Evolutionary conservation across 2,888 invertebrate species (phyloP).

Genomic region (Branchellion lobata): DNA sequence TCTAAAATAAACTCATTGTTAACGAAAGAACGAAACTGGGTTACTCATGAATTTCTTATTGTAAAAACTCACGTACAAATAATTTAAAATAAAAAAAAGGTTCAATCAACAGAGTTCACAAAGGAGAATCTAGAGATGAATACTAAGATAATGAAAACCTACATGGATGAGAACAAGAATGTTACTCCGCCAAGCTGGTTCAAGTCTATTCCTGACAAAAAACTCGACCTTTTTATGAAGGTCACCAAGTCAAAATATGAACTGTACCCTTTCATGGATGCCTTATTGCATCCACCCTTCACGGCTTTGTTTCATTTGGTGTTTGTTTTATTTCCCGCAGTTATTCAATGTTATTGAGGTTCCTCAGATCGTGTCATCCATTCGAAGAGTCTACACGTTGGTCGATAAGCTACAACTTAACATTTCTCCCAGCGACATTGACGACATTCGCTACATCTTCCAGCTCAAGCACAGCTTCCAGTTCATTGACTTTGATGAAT

Average conservation of each 20-base stretch:
- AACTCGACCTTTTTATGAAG: not conserved
- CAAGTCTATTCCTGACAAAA: not conserved
- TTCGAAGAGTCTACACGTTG: not conserved
- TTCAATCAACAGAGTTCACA: not conserved
- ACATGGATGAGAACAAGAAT: not conserved
- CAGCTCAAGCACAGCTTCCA: slow-evolving; percentile 4
- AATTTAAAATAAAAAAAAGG: no score
- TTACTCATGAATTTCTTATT: no score
- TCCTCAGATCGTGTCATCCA: not conserved
- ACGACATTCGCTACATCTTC: slow-evolving; percentile 22
- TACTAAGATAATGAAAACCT: not conserved
- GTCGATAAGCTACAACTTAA: not conserved
- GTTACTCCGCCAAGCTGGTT: not conserved
- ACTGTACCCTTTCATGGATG: not conserved
- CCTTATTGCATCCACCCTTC: no score
- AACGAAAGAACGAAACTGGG: no score
- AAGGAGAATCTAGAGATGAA: not conserved
- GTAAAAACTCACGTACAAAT: no score
- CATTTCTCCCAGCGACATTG: not conserved
- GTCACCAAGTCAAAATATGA: not conserved
- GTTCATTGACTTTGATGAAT: slow-evolving; percentile 35
- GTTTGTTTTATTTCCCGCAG: not conserved
- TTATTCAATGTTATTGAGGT: slow-evolving; percentile 22
- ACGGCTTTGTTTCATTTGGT: no score
- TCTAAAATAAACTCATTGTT: no score